Evolutionary conservation across 2,888 invertebrate genomes (phyloP), one percentile per base, ranked within the genome.

Genomic region (Rhagonycha fulva): DNA sequence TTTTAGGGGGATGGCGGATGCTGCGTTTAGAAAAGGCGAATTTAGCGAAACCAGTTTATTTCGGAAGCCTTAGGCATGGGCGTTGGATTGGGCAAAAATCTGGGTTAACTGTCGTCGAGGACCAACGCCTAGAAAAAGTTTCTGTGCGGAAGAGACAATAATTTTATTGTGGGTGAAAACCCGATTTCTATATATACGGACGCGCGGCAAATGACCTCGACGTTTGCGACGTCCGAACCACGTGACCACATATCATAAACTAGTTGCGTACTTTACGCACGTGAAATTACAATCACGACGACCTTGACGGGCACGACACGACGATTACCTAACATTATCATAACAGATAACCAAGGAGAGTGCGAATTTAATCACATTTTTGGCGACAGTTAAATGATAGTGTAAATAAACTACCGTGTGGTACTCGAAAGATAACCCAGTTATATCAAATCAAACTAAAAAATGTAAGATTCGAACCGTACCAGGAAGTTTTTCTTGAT

Each of bases 191-290:
- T 74, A 73, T 77, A 74, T 79, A 63, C 76, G 76, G 70, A 72
- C 62, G 62, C 63, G 75, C 76, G 75, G 75, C 75, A 71, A 78
- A 78, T 72, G 78, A 77, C 78, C 80, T 78, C 78, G 78, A 76
- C 80, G 75, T 62, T 70, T 61, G 24, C 62, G 71, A 71, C 68
- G 24, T 23, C 68, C 28, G 26, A 32, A 70, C 72, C 62, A 28
- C 24, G 14, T 23, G 63, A 66, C 24, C 24, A n/a, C 2, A 63
- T 7, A 63, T 19, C 26, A 23, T 63, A 66, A 24, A 66, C 63
- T 19, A 62, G 10, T 66, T 66, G 47, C 26, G 23, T 66, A 66
- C 5, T 24, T 23, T 26, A 66, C 24, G 24, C 63, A 66, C 63
- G 63, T 66, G 63, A 26, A 66, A 23, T 24, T 24, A 14, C 24